Evolutionary conservation across 37 sponge, comb jelly and placozoan genomes (phyloP).

Genomic region (Aplysina aerophoba): DNA sequence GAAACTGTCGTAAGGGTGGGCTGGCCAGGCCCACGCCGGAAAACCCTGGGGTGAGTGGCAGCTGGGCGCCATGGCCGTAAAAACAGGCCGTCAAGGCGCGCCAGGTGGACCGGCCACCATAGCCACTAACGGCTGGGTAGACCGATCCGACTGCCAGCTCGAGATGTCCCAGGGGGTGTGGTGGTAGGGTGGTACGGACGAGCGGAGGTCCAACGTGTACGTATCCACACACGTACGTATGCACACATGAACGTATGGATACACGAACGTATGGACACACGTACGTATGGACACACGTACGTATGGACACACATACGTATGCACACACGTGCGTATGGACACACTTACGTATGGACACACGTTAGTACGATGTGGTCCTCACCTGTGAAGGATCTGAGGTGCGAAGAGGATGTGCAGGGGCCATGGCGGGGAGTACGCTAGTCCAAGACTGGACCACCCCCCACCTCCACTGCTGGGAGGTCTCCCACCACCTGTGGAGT

Average conservation of each 20-base stretch:
- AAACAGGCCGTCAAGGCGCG: too few relatives aligned
- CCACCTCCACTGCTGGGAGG: neutral
- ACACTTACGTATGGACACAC: neutral
- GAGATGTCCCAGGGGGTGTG: too few relatives aligned
- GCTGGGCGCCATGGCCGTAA: too few relatives aligned
- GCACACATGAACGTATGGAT: neutral
- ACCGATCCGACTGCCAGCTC: too few relatives aligned
- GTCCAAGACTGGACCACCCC: conserved; percentile 69
- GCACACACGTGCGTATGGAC: neutral
- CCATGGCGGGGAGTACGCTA: conserved; percentile 79
- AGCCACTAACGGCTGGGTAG: too few relatives aligned
- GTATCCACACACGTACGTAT: conserved; percentile 23
- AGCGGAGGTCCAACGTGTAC: too few relatives aligned
- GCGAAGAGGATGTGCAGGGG: conserved; percentile 93
- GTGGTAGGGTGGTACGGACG: too few relatives aligned
- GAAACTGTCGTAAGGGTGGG: too few relatives aligned
- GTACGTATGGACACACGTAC: neutral
- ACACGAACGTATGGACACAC: neutral
- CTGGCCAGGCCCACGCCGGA: too few relatives aligned
- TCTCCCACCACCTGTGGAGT: neutral
- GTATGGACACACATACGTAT: neutral
- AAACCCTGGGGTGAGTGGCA: too few relatives aligned
- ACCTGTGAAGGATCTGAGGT: conserved; percentile 81
- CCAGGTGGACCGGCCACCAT: too few relatives aligned
- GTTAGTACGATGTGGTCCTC: neutral